These are phyloP conservation scores for Melitaea cinxia DNA, from an alignment of 1,140 invertebrate genomes.

Conservation along the genomic window DNA sequence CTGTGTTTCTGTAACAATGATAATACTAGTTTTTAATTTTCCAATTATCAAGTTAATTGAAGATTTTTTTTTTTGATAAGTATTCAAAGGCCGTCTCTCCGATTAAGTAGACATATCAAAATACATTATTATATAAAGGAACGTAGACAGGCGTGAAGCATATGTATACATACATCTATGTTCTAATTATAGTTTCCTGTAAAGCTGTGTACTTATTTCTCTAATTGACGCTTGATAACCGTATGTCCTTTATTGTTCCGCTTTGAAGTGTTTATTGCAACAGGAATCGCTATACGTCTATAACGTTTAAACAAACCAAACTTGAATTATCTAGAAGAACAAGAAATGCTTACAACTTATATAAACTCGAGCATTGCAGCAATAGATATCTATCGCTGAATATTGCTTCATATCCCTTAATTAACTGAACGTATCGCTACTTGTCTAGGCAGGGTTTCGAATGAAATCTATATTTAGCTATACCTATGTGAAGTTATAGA, in stretches of 20 bases:
- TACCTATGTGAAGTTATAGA: neutral
- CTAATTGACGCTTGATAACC: neutral
- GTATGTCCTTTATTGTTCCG: neutral
- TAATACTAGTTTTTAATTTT: neutral
- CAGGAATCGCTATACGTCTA: neutral
- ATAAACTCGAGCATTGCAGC: slow-evolving; percentile 12
- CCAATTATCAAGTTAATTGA: neutral
- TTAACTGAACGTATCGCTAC: slow-evolving; percentile 1
- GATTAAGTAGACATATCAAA: no score
- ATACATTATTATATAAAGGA: no score
- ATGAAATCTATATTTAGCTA: slow-evolving; percentile 1
- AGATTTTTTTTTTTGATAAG: neutral
- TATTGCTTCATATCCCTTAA: slow-evolving; percentile 17
- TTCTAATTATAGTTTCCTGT: neutral
- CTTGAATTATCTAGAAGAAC: slow-evolving; percentile 11
- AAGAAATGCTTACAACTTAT: neutral
- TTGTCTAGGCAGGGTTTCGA: slow-evolving; percentile 5
- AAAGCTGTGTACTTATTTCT: neutral
- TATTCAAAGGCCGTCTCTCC: neutral
- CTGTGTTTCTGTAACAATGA: slow-evolving; percentile 81
- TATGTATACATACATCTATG: no score
- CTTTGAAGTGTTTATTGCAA: neutral
- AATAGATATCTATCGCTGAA: slow-evolving; percentile 17
- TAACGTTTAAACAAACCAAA: neutral
- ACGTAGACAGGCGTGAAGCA: no score